phyloP scores from a whole-genome alignment of 2,888 invertebrate genomes.

The Pimpla rufipes region DNA sequence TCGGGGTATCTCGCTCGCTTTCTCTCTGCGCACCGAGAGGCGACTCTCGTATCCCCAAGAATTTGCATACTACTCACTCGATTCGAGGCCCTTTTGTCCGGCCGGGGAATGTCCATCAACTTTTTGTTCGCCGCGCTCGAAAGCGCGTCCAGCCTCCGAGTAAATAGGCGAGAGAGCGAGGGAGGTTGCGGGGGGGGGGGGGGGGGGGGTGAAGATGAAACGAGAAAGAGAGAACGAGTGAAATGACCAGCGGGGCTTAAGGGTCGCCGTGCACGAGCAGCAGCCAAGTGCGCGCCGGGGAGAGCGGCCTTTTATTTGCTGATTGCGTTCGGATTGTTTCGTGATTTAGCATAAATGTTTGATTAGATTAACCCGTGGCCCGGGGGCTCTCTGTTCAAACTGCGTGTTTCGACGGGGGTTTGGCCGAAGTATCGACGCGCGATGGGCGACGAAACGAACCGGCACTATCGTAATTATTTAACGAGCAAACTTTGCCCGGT shows the following conservation, averaged over 20 bases:
- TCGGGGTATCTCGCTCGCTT: constrained; percentile 59
- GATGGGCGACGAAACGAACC: constrained; percentile 77
- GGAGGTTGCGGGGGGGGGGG: not conserved
- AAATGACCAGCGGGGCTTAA: constrained; percentile 85
- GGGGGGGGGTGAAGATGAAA: constrained; percentile 46
- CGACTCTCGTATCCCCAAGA: constrained; percentile 73
- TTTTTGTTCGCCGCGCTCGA: constrained; percentile 80
- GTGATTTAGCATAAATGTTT: constrained; percentile 86
- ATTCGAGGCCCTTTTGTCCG: constrained; percentile 83
- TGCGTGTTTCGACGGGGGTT: constrained; percentile 70
- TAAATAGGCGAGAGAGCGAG: constrained; percentile 78
- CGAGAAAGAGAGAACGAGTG: constrained; percentile 79
- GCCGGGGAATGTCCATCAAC: constrained; percentile 84
- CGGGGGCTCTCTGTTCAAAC: constrained; percentile 51
- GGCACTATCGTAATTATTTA: constrained; percentile 80
- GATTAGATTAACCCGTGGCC: constrained; percentile 81
- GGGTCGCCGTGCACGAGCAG: constrained; percentile 75
- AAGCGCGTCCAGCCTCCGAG: constrained; percentile 78
- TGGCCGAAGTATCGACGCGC: constrained; percentile 76
- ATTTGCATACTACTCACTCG: constrained; percentile 83
- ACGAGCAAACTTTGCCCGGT: constrained; percentile 70
- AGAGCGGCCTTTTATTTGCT: constrained; percentile 84
- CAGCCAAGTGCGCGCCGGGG: constrained; percentile 65
- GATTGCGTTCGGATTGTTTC: constrained; percentile 86
- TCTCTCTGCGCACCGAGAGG: constrained; percentile 53